Percentiles rank a stretch among this genome's conserved stretches.
phyloP scores from a whole-genome alignment of 2,113 vertebrate genomes.

The Condylura cristata region DNA sequence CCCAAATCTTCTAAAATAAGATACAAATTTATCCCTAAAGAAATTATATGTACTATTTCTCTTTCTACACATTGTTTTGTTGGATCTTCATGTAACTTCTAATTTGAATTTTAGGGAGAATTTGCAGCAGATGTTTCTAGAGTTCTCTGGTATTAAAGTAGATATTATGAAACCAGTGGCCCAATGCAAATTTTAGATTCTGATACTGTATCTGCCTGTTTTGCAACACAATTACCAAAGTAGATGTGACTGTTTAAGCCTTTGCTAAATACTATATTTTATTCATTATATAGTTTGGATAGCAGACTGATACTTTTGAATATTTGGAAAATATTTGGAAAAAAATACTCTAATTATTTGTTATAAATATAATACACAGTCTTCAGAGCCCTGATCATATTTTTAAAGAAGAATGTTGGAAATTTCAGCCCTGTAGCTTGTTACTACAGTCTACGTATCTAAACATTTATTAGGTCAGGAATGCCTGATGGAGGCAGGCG shows the following conservation, averaged over 20 bases:
- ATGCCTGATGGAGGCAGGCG: not conserved
- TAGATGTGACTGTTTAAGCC: not conserved
- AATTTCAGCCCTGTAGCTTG: not conserved
- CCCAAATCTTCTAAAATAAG: not conserved
- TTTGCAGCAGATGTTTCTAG: not conserved
- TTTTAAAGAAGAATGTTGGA: not conserved
- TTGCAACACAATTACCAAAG: not conserved
- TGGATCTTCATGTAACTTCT: not conserved
- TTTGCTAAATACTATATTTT: not conserved
- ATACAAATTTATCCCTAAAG: not conserved
- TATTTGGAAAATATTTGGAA: not conserved
- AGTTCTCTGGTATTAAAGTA: not conserved
- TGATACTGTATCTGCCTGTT: not conserved
- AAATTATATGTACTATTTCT: not conserved
- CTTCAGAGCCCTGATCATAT: not conserved
- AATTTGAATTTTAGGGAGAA: constrained; percentile 9
- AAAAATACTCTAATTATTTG: not conserved
- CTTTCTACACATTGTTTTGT: not conserved
- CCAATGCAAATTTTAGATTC: not conserved
- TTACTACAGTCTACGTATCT: not conserved
- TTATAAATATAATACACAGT: not conserved
- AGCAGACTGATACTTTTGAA: not conserved
- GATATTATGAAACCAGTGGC: not conserved
- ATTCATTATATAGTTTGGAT: not conserved
- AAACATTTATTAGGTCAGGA: not conserved